These are phyloP conservation scores for Oophaga pumilio DNA, from an alignment of 2,113 vertebrate species.

Conservation along the genomic window DNA sequence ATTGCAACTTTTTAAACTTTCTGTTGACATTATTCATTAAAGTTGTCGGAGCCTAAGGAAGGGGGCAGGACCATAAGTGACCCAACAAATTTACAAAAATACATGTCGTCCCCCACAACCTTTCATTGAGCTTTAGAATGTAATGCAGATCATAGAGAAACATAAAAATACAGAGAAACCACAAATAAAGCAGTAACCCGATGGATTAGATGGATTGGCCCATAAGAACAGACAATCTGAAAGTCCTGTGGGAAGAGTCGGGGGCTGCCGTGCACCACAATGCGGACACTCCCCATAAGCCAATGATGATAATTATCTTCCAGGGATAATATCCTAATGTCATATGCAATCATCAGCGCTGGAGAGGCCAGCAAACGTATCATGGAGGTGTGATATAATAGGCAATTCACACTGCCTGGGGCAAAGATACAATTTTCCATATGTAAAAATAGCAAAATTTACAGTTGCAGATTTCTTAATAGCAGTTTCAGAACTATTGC, in stretches of 20 bases:
- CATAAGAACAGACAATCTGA: not conserved
- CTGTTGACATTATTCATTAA: too few relatives aligned
- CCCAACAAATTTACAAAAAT: too few relatives aligned
- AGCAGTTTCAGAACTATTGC: slow-evolving; percentile 22
- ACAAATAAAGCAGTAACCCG: not conserved
- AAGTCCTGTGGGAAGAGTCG: not conserved
- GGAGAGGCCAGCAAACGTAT: not conserved
- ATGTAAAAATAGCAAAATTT: slow-evolving; percentile 19
- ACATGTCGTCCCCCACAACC: too few relatives aligned
- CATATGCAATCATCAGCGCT: not conserved
- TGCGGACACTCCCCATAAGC: not conserved
- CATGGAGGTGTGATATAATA: slow-evolving; percentile 3
- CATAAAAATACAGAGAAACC: not conserved
- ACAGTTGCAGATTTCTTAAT: slow-evolving; percentile 7
- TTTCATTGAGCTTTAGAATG: too few relatives aligned
- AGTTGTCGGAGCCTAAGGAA: too few relatives aligned
- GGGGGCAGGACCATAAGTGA: too few relatives aligned
- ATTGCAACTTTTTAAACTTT: too few relatives aligned
- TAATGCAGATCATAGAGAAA: too few relatives aligned
- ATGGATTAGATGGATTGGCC: not conserved
- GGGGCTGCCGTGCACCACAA: not conserved
- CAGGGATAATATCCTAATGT: not conserved
- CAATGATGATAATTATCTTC: not conserved
- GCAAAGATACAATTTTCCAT: slow-evolving; percentile 23
- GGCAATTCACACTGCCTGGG: slow-evolving; percentile 1